phyloP scores from a whole-genome alignment of 2,888 invertebrate genomes.

The Macaria notata region DNA sequence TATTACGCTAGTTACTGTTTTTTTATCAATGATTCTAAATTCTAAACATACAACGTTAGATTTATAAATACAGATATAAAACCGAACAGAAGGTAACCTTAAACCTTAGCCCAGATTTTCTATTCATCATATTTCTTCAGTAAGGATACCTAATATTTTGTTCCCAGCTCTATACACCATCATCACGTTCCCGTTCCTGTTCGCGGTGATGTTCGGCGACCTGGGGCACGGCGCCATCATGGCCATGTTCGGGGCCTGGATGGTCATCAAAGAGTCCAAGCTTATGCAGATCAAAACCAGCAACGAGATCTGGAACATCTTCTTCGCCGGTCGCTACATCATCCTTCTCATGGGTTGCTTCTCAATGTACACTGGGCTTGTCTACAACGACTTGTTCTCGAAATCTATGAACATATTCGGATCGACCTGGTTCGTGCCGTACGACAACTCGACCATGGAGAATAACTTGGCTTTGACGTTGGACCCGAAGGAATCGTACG shows the following conservation, averaged over 20 bases:
- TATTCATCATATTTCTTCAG: too few relatives aligned
- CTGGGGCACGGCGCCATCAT: constrained; percentile 94
- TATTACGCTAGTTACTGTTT: too few relatives aligned
- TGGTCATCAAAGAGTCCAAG: constrained; percentile 91
- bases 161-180: constrained; percentile 90
- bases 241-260: constrained; percentile 89
- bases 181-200: constrained; percentile 97
- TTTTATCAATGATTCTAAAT: too few relatives aligned
- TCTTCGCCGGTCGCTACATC: constrained; percentile 98
- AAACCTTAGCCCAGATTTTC: too few relatives aligned
- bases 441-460: constrained; percentile 78
- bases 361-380: constrained; percentile 98
- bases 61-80: too few relatives aligned
- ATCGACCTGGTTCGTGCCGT: constrained; percentile 88
- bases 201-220: constrained; percentile 98
- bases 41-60: too few relatives aligned
- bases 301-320: constrained; percentile 98
- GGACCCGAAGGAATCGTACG: constrained; percentile 84
- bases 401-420: constrained; percentile 98
- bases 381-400: constrained; percentile 98
- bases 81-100: too few relatives aligned
- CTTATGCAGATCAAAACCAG: constrained; percentile 86
- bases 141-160: too few relatives aligned
- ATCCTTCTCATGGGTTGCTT: constrained; percentile 98
- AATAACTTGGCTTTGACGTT: constrained; percentile 79